A percentile compares a stretch with the other conserved stretches of the same genome.
These are phyloP conservation scores for Myiozetetes cayanensis DNA, from an alignment of 2,113 vertebrate genomes.

Conservation along the genomic window DNA sequence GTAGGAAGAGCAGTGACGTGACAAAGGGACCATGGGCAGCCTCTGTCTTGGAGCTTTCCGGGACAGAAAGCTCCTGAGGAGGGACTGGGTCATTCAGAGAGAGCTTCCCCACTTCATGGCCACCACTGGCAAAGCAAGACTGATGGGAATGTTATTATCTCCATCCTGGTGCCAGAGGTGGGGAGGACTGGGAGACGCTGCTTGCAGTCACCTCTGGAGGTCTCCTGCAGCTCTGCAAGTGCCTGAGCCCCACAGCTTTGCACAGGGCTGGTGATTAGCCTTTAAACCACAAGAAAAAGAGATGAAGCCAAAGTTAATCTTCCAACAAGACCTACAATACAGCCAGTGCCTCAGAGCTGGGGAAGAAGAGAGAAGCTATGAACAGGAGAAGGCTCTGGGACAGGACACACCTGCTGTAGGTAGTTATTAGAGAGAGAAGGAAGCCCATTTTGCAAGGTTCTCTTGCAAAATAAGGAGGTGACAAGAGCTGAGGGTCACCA, in stretches of 20 bases:
- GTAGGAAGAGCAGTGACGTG: background rate
- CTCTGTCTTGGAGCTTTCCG: background rate
- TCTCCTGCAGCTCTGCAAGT: background rate
- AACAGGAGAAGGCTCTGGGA: background rate
- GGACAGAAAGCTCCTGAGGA: background rate
- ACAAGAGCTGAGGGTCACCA: background rate
- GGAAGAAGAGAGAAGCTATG: background rate
- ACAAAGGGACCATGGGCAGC: rapidly evolving
- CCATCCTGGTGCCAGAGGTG: background rate
- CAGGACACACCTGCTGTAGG: background rate
- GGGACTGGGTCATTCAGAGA: background rate
- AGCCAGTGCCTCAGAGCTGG: background rate
- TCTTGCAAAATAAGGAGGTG: background rate
- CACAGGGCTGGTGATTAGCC: background rate
- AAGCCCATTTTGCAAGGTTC: background rate
- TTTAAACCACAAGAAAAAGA: background rate
- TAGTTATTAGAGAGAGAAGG: background rate
- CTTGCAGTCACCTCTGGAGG: background rate
- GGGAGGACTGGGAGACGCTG: background rate
- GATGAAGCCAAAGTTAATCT: background rate
- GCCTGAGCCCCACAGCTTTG: background rate
- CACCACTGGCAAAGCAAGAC: background rate
- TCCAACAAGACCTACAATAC: background rate
- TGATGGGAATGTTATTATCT: background rate
- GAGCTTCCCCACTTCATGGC: background rate